Conservation (phyloP, 2,113 vertebrate genomes). For the Oreamnos americanus region DNA sequence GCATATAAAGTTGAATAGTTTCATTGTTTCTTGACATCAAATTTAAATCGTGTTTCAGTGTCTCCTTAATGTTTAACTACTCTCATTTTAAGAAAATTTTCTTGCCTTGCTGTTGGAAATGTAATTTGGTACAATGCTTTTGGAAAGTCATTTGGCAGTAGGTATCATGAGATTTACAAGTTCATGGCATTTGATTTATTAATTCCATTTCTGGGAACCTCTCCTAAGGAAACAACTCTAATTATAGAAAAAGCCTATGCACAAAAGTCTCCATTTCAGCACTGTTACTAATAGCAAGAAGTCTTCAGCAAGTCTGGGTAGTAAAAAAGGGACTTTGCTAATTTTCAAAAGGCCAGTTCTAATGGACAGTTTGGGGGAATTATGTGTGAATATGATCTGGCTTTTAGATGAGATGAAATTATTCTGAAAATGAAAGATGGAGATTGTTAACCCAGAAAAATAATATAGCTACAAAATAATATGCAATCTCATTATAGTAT, state of each 20-base stretch:
- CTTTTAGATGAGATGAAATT: conserved; percentile 21
- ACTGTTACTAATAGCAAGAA: conserved; percentile 50
- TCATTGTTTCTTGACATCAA: conserved; percentile 36
- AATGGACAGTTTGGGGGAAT: neutral
- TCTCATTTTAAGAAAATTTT: conserved; percentile 36
- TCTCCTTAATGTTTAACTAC: conserved; percentile 14
- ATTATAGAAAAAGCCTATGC: conserved; percentile 66
- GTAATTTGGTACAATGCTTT: conserved; percentile 57
- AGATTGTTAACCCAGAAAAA: neutral
- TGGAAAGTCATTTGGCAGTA: conserved; percentile 59
- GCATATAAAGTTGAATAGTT: neutral
- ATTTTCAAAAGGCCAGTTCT: conserved; percentile 25
- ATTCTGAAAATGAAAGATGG: neutral
- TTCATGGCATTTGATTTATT: conserved; percentile 73
- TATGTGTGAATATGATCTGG: neutral
- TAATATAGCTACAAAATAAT: neutral
- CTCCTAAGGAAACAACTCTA: conserved; percentile 74
- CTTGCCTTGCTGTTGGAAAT: conserved; percentile 55
- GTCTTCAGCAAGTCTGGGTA: conserved; percentile 2
- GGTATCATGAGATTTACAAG: conserved; percentile 71
- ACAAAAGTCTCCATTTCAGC: conserved; percentile 57
- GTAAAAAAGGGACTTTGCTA: conserved; percentile 11
- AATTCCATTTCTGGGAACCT: conserved; percentile 73
- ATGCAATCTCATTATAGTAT: neutral
- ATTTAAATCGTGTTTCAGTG: conserved; percentile 8